Percentiles rank a stretch among this genome's conserved stretches.
Conservation (phyloP, 2,888 invertebrate genomes). For the Euplexia lucipara region DNA sequence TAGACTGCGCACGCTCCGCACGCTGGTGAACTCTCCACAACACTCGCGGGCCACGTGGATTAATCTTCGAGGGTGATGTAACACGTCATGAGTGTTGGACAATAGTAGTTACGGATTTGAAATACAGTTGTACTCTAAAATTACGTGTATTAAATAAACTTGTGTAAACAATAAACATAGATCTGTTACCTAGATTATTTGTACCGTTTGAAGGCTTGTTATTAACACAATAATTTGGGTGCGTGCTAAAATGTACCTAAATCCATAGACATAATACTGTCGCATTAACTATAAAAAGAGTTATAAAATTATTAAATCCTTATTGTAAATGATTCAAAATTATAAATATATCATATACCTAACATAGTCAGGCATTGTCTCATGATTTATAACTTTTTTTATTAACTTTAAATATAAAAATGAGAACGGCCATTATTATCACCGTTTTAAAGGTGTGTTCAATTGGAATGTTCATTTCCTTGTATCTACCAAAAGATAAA, state of each 20-base stretch:
- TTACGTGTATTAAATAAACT: not conserved
- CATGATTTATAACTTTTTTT: too few relatives aligned
- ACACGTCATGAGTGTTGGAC: constrained; percentile 41
- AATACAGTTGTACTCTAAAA: constrained; percentile 19
- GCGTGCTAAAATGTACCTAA: constrained; percentile 61
- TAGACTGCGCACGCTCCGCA: constrained; percentile 5
- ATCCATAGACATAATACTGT: constrained; percentile 22
- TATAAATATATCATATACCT: not conserved
- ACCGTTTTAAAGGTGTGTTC: too few relatives aligned
- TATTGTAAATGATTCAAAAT: not conserved
- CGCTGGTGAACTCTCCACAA: not conserved
- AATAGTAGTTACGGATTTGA: constrained; percentile 24
- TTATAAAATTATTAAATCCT: constrained; percentile 1
- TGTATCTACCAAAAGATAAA: not conserved
- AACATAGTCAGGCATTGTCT: too few relatives aligned
- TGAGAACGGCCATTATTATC: too few relatives aligned
- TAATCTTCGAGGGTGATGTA: constrained; percentile 14
- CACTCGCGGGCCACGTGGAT: not conserved
- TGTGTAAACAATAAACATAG: constrained; percentile 14
- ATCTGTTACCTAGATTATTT: constrained; percentile 11
- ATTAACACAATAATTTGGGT: constrained; percentile 23
- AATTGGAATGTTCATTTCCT: too few relatives aligned
- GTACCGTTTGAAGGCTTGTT: constrained; percentile 1
- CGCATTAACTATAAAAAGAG: constrained; percentile 2
- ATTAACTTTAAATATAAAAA: too few relatives aligned